A percentile compares a stretch with the other conserved stretches of the same genome.
These are phyloP conservation scores for Xestia sexstrigata DNA, from an alignment of 2,888 invertebrate genomes.

Conservation along the genomic window DNA sequence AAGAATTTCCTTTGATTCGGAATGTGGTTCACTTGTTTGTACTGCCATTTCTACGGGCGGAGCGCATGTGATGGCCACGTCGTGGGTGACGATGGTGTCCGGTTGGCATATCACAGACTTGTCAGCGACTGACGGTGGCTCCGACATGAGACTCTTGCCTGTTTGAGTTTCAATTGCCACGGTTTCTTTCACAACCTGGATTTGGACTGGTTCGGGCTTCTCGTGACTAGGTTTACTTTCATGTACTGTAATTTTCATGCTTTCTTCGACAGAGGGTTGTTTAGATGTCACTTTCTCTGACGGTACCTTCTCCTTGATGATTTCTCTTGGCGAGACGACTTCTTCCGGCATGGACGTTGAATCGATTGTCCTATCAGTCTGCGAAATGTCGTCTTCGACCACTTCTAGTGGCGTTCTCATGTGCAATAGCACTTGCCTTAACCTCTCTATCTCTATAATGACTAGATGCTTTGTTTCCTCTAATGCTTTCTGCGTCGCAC, in stretches of 20 bases:
- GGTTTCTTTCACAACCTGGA: constrained; percentile 70
- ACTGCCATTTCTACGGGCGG: constrained; percentile 91
- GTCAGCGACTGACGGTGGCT: constrained; percentile 82
- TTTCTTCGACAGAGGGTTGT: constrained; percentile 63
- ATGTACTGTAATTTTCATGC: constrained; percentile 70
- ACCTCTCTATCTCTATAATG: constrained; percentile 90
- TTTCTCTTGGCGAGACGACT: constrained; percentile 86
- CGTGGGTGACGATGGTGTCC: constrained; percentile 81
- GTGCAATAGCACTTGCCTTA: constrained; percentile 86
- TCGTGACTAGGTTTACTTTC: constrained; percentile 72
- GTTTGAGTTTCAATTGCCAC: constrained; percentile 92
- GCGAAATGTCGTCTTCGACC: constrained; percentile 87
- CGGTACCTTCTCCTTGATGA: constrained; percentile 62
- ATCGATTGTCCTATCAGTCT: constrained; percentile 92
- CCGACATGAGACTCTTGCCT: constrained; percentile 90
- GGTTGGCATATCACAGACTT: constrained; percentile 86
- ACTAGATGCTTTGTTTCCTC: constrained; percentile 92
- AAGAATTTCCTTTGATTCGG: constrained; percentile 86
- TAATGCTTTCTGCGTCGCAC: constrained; percentile 89
- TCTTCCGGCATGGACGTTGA: constrained; percentile 94
- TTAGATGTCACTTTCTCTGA: constrained; percentile 68
- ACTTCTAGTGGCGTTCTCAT: constrained; percentile 81
- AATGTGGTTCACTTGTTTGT: constrained; percentile 90
- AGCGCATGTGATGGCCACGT: constrained; percentile 89
- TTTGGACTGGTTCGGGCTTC: constrained; percentile 55